Conservation (phyloP, 2,888 invertebrate species). For the Tricholauxania praeusta region DNA sequence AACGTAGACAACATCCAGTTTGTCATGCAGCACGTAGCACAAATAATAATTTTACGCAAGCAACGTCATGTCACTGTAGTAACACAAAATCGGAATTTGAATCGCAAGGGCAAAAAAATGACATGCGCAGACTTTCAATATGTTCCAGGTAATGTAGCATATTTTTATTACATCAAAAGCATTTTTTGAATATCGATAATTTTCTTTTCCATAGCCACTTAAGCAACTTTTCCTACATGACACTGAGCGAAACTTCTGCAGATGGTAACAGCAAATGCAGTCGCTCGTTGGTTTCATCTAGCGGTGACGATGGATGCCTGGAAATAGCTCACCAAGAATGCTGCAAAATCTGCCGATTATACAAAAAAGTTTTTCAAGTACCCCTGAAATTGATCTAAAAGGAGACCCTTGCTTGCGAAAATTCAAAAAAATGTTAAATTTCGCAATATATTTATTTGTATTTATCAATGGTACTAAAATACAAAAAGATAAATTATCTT, state of each 20-base stretch:
- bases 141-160: conserved; percentile 49
- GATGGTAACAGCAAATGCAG: conserved; percentile 37
- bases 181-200: neutral
- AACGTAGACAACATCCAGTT: conserved; percentile 20
- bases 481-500: no score
- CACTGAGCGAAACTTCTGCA: conserved; percentile 47
- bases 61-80: no score
- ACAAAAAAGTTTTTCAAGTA: conserved; percentile 52
- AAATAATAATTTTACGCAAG: neutral
- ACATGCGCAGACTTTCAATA: conserved; percentile 51
- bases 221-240: conserved; percentile 49
- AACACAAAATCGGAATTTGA: conserved; percentile 21
- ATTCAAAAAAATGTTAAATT: no score
- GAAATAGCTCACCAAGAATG: conserved; percentile 50
- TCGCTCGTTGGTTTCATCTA: conserved; percentile 41
- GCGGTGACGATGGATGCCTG: conserved; percentile 42
- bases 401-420: no score
- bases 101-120: conserved; percentile 30
- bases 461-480: no score
- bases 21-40: neutral
- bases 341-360: conserved; percentile 59
- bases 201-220: conserved; percentile 43
- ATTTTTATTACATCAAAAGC: neutral
- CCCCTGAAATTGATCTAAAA: neutral
- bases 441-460: no score